Evolutionary conservation across 2,797 vertebrate species (phyloP), one percentile per base, ranked within the genome.

Genomic region (Hippopotamyrus pictus): DNA sequence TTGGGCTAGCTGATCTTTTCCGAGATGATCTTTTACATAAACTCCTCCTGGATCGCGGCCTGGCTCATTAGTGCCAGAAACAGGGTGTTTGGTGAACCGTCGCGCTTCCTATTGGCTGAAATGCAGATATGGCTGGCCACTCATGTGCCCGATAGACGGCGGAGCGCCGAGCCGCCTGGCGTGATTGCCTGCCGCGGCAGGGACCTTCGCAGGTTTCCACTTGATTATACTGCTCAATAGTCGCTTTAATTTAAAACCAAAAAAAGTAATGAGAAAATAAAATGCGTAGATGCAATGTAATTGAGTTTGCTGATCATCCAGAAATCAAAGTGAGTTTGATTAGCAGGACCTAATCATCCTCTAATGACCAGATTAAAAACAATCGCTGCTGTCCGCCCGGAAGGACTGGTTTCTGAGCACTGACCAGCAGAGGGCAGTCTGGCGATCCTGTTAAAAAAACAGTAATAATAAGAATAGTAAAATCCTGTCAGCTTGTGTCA

Each of bases 251-350:
- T 96, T 95, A 93, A 94, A 95, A 95, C 91, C 92, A 93, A 94
- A 93, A 94, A 25, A 94, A 93, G 90, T 95, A 95, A 96, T 96
- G 95, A 95, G 94, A 95, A 95, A 96, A 95, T 96, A 92, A 96
- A 95, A 96, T 95, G 95, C 93, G 94, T 92, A 93, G 94, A 96
- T 96, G 94, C 93, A 89, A 94, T 96, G 93, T 95, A 95, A 96
- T 94, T 96, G 94, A 95, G 94, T 96, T 95, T 93, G 93, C 92
- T 89, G 93, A 95, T 94, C 94, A 95, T 95, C 94, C 92, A 93
- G 91, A 94, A 95, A 94, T 94, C 92, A 69, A 89, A 93, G 91
- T 86, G 90, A 93, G 92, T 94, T 95, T 96, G 94, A 96, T 95
- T 95, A 95, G 94, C 90, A 89, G 93, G 92, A 94, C 92, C 92